Percentiles rank a stretch among this genome's conserved stretches.
These are phyloP conservation scores for Agelastica alni DNA, from an alignment of 2,888 invertebrate genomes.

Conservation along the genomic window DNA sequence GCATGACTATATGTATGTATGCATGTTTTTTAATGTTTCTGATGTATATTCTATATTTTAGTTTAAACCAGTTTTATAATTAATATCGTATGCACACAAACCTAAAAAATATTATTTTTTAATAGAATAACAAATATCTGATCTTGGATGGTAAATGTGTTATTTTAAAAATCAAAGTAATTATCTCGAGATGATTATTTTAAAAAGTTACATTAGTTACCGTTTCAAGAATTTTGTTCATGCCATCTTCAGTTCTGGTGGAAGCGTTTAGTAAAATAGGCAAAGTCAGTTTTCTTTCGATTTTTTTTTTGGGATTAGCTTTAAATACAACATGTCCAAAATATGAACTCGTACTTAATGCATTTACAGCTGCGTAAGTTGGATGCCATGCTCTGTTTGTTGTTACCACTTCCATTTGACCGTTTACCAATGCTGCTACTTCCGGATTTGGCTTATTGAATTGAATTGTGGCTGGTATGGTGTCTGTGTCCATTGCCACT, in stretches of 20 bases:
- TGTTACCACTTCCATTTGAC: slow-evolving; percentile 78
- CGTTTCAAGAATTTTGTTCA: slow-evolving; percentile 65
- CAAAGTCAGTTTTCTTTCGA: slow-evolving; percentile 59
- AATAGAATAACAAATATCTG: no score
- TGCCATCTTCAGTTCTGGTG: slow-evolving; percentile 84
- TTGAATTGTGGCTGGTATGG: slow-evolving; percentile 90
- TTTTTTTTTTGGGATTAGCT: slow-evolving; percentile 72
- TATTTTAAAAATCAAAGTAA: no score
- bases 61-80: no score
- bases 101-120: no score
- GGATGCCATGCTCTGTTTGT: slow-evolving; percentile 81
- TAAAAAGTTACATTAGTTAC: no score
- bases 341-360: slow-evolving; percentile 97
- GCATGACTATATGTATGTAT: no score
- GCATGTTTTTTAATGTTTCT: no score
- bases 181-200: no score
- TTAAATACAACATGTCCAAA: slow-evolving; percentile 89
- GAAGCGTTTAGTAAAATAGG: slow-evolving; percentile 76
- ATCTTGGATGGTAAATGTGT: no score
- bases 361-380: slow-evolving; percentile 88
- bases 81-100: no score
- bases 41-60: no score
- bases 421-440: slow-evolving; percentile 84
- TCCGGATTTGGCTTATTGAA: slow-evolving; percentile 86
- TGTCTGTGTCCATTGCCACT: slow-evolving; percentile 87